Percentiles rank a stretch among this genome's conserved stretches.
These are phyloP conservation scores for Orthonevra nobilis DNA, from an alignment of 2,888 invertebrate species.

Conservation along the genomic window DNA sequence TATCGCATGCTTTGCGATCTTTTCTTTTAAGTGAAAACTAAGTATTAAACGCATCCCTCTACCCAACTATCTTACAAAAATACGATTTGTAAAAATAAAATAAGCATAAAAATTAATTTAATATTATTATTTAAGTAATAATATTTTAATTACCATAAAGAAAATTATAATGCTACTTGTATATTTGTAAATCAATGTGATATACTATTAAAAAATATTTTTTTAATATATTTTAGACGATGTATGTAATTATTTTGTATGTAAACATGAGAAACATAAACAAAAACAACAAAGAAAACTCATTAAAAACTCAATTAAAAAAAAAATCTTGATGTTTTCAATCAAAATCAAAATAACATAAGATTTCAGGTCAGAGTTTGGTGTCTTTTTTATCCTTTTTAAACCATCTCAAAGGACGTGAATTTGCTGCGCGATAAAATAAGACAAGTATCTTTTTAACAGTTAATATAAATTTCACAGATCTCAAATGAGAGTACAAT, in stretches of 20 bases:
- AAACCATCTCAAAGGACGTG: too few species aligned
- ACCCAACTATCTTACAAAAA: constrained; percentile 1
- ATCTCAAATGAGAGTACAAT: constrained; percentile 3
- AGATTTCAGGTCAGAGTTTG: too few species aligned
- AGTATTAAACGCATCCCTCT: constrained; percentile 49
- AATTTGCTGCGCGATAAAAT: too few species aligned
- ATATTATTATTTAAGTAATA: constrained; percentile 64
- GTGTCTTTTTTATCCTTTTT: too few species aligned
- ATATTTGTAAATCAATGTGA: constrained; percentile 69
- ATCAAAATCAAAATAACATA: constrained; percentile 25
- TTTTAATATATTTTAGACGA: constrained; percentile 64
- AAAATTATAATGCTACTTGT: constrained; percentile 32
- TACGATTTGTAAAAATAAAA: constrained; percentile 10
- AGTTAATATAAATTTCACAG: constrained; percentile 49
- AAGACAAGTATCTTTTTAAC: constrained; percentile 4
- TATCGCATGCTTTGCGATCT: constrained; percentile 22
- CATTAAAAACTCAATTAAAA: constrained; percentile 55
- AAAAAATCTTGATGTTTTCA: constrained; percentile 2
- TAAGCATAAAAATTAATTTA: constrained; percentile 33
- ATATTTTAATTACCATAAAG: constrained; percentile 57
- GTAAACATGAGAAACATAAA: constrained; percentile 20
- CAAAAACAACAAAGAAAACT: constrained; percentile 37
- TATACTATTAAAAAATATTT: constrained; percentile 66
- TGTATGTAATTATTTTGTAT: constrained; percentile 54
- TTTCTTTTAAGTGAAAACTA: constrained; percentile 42